phyloP scores from a whole-genome alignment of 2,113 vertebrate species.

The Xyrauchen texanus region DNA sequence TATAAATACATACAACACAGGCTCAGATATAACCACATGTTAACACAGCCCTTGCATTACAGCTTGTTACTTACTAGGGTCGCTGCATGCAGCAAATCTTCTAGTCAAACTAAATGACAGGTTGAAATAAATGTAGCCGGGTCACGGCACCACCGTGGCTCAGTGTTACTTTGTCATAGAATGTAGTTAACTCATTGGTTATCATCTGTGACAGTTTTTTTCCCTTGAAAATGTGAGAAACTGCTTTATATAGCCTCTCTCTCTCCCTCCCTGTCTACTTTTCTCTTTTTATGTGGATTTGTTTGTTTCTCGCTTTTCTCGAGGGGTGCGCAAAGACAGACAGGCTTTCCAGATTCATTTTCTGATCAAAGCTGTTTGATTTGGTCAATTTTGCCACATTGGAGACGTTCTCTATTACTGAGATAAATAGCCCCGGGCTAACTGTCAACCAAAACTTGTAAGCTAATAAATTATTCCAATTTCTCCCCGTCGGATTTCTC shows the following conservation, averaged over 20 bases:
- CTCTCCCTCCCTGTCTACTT: conserved; percentile 21
- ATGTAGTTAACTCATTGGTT: no score
- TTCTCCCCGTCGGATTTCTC: conserved; percentile 90
- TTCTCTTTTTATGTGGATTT: conserved; percentile 71
- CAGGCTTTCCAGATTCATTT: conserved; percentile 99
- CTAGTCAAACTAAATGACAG: no score
- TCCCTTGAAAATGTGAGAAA: neutral
- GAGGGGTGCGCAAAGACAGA: conserved; percentile 89
- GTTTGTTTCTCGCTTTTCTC: conserved; percentile 94
- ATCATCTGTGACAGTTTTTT: conserved; percentile 32
- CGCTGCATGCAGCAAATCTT: no score
- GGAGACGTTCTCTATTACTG: conserved; percentile 95
- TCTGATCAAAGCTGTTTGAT: conserved; percentile 99
- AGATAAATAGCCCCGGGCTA: conserved; percentile 95
- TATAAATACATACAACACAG: neutral
- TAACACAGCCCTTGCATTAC: neutral
- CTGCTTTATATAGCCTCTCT: conserved; percentile 7
- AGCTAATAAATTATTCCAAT: conserved; percentile 98
- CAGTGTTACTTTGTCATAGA: no score
- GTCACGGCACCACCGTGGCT: no score
- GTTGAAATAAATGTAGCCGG: no score
- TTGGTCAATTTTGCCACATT: conserved; percentile 98
- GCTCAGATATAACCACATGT: no score
- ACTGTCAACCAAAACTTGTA: conserved; percentile 96
- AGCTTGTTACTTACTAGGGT: no score